Conservation (phyloP, 2,888 invertebrate genomes). For the Aphodius sticticus region DNA sequence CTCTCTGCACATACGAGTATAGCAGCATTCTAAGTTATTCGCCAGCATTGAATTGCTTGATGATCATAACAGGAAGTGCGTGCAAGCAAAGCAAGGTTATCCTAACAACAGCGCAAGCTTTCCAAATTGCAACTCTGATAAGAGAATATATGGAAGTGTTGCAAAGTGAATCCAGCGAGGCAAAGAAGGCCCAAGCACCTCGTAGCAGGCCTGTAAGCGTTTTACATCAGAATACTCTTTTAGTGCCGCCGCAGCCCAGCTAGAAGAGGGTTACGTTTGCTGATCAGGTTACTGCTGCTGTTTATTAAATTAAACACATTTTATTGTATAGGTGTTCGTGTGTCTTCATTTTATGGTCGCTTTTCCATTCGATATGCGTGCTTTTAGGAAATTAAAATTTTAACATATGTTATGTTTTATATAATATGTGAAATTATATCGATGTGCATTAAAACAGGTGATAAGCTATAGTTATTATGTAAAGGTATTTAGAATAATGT, state of each 20-base stretch:
- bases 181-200: constrained; percentile 51
- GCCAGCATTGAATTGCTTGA: constrained; percentile 89
- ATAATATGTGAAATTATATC: background rate
- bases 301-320: constrained; percentile 44
- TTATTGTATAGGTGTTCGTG: constrained; percentile 7
- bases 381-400: background rate
- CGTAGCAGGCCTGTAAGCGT: constrained; percentile 61
- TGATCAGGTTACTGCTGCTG: constrained; percentile 56
- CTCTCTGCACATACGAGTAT: constrained; percentile 92
- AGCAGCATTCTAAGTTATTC: constrained; percentile 89
- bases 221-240: constrained; percentile 62
- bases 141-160: constrained; percentile 83
- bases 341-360: constrained; percentile 6
- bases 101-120: constrained; percentile 90
- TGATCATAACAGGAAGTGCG: constrained; percentile 91
- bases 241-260: constrained; percentile 68
- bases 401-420: background rate
- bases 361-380: constrained; percentile 8
- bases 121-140: constrained; percentile 91
- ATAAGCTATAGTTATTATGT: constrained; percentile 14
- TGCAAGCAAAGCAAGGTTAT: constrained; percentile 91
- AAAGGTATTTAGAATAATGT: background rate
- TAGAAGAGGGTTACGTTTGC: constrained; percentile 63
- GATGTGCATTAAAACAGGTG: background rate
- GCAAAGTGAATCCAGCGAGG: constrained; percentile 50